Base-by-base conservation (phyloP, 1,140 invertebrate species). In the Globodera rostochiensis region DNA sequence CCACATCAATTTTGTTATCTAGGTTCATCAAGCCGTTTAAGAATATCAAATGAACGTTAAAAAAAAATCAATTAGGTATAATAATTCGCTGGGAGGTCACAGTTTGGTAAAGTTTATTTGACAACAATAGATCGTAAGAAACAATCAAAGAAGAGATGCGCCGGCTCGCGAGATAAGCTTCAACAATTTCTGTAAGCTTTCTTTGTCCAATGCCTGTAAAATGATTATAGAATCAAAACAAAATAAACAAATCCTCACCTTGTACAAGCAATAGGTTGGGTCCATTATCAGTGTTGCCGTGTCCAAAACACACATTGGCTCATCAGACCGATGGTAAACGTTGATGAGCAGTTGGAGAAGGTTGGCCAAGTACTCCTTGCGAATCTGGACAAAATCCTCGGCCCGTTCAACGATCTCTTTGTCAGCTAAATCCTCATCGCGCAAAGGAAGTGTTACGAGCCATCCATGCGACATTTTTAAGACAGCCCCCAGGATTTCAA, bases 241-340 rank as follows among this genome's bases (percentile, higher is more conserved):
- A 9, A 19, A n/a, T 2, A 50, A 19, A 50, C 6, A 3, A 82
- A 60, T 15, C 1, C 57, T 46, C n/a, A 57, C 83, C 64, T 70
- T 83, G 64, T 85, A 53, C 45, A 85, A n/a, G 53, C 53, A 21
- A 47, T 86, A 84, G 11, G 11, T 21, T n/a, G 82, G 82, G 49
- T 85, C 84, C n/a, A 86, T 66, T 2, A 85, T 53, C 4, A 87
- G 60, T 19, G 57, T n/a, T 15, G 83, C 85, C n/a, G 86, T 60
- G 11, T 84, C 53, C 84, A 85, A 67, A 4, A 85, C 85, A 4
- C 46, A 57, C 67, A 60, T 69, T 11, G 80, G 81, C n/a, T 86
- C 84, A 25, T 84, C 74, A 19, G 84, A 74, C 13, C 53, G 64
- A 73, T 49, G 47, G 69, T 85, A 80, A 11, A 85, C 73, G 78